Conservation (phyloP, 2,888 invertebrate species). For the Trachelus iudaicus region DNA sequence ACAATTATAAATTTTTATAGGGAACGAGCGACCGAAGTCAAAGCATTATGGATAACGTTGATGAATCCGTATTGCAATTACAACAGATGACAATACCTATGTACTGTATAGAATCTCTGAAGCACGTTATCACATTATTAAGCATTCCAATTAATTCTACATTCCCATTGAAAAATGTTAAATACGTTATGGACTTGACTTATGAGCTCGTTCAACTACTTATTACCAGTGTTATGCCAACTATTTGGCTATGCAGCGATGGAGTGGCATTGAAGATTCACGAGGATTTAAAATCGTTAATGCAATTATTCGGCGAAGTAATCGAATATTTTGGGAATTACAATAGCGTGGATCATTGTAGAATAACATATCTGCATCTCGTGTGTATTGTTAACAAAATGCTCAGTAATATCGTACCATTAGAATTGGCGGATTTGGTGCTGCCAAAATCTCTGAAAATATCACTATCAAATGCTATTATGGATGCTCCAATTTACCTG, state of each 20-base stretch:
- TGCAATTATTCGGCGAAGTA: slow-evolving; percentile 71
- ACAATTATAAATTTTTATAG: slow-evolving; percentile 25
- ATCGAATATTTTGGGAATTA: slow-evolving; percentile 48
- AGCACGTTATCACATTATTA: slow-evolving; percentile 50
- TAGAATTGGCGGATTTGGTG: slow-evolving; percentile 60
- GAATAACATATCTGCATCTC: slow-evolving; percentile 67
- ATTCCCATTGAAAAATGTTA: slow-evolving; percentile 47
- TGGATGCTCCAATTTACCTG: slow-evolving; percentile 66
- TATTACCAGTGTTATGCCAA: slow-evolving; percentile 68
- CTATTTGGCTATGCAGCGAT: slow-evolving; percentile 68
- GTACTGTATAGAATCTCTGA: slow-evolving; percentile 65
- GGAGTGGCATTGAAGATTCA: slow-evolving; percentile 44
- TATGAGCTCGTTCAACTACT: slow-evolving; percentile 68
- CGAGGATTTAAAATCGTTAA: slow-evolving; percentile 51
- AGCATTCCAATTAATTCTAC: slow-evolving; percentile 38
- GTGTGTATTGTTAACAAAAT: slow-evolving; percentile 62
- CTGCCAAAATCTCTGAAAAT: slow-evolving; percentile 66
- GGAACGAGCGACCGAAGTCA: slow-evolving; percentile 48
- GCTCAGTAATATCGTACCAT: slow-evolving; percentile 63
- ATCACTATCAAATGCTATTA: slow-evolving; percentile 60
- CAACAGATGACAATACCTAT: slow-evolving; percentile 66
- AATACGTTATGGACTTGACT: slow-evolving; percentile 46
- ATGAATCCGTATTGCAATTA: slow-evolving; percentile 60
- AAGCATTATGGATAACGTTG: slow-evolving; percentile 44
- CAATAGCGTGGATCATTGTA: slow-evolving; percentile 49